phyloP scores from a whole-genome alignment of 2,888 invertebrate genomes.

The Lagria hirta region DNA sequence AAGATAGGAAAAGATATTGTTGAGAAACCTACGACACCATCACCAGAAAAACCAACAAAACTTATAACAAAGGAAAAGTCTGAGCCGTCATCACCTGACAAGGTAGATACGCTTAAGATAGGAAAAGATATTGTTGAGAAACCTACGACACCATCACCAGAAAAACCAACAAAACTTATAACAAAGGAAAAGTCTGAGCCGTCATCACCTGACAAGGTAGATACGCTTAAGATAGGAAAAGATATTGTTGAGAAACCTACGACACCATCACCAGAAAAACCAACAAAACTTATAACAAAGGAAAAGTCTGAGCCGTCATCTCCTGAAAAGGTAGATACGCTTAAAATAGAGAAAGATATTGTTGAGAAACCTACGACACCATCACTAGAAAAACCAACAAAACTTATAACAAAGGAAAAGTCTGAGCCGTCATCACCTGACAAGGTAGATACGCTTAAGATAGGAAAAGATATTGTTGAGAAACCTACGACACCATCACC shows the following conservation, averaged over 20 bases:
- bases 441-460: conserved; percentile 4
- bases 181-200: no score
- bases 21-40: conserved; percentile 15
- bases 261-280: no score
- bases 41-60: conserved; percentile 11
- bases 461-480: background rate
- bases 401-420: conserved; percentile 12
- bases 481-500: background rate
- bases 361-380: background rate
- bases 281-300: background rate
- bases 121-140: no score
- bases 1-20: background rate
- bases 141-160: no score
- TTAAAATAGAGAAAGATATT: background rate
- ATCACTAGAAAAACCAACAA: conserved; percentile 2
- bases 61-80: no score
- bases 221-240: no score
- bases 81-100: no score
- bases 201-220: no score
- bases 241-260: no score
- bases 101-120: no score
- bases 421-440: conserved; percentile 13
- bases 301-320: no score
- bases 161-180: no score
- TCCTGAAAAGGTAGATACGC: background rate